Conservation (phyloP, 2,797 vertebrate genomes). For the Dermochelys coriacea region DNA sequence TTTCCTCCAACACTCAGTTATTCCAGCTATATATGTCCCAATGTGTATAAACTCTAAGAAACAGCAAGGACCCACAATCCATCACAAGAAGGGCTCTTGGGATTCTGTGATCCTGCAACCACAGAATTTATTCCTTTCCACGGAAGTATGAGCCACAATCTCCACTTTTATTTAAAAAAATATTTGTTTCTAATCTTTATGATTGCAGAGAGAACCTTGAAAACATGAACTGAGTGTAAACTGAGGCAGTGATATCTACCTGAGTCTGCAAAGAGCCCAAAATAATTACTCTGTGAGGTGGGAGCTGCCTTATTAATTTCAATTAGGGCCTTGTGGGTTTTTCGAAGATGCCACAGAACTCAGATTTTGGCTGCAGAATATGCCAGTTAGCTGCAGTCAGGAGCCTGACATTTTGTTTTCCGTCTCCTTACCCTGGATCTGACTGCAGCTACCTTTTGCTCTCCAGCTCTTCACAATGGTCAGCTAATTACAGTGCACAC, state of each 20-base stretch:
- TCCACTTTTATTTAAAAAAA: not conserved
- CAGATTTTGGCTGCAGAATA: not conserved
- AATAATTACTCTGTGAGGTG: not conserved
- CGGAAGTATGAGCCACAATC: not conserved
- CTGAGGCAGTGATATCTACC: not conserved
- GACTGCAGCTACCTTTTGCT: conserved; percentile 23
- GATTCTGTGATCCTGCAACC: rapidly evolving
- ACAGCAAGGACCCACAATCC: not conserved
- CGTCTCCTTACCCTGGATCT: not conserved
- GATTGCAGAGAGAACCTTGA: not conserved
- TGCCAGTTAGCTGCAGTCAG: not conserved
- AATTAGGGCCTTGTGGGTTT: not conserved
- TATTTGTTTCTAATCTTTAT: not conserved
- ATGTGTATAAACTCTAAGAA: not conserved
- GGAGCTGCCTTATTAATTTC: not conserved
- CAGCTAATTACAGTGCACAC: not conserved
- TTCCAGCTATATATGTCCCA: not conserved
- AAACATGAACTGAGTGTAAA: not conserved
- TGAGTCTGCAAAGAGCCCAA: not conserved
- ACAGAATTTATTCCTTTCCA: not conserved
- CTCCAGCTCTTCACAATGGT: not conserved
- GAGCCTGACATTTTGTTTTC: conserved; percentile 25
- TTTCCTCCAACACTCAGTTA: not conserved
- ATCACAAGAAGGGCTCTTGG: not conserved
- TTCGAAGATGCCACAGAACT: not conserved